These are phyloP conservation scores for Athene cunicularia DNA, from an alignment of 2,113 vertebrate species.

Conservation along the genomic window DNA sequence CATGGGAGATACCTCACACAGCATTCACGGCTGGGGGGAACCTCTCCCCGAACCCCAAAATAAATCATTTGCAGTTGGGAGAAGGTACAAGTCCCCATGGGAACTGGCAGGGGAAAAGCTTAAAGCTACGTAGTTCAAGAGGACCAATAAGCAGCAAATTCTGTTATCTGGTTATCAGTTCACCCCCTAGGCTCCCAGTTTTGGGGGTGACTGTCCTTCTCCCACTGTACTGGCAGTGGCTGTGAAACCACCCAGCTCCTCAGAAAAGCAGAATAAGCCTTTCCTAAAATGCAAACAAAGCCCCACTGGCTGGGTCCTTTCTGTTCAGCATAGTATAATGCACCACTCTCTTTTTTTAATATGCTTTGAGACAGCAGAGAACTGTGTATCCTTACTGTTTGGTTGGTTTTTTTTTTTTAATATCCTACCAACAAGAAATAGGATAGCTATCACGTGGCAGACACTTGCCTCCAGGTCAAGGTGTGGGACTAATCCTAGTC, in stretches of 20 bases:
- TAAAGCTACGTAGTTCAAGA: not conserved
- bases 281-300: not conserved
- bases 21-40: not conserved
- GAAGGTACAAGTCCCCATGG: not conserved
- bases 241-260: not conserved
- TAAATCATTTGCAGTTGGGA: not conserved
- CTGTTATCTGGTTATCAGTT: not conserved
- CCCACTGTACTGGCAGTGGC: not conserved
- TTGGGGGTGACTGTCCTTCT: not conserved
- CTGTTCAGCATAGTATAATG: not conserved
- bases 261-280: not conserved
- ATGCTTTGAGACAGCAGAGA: not conserved
- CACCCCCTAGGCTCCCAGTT: not conserved
- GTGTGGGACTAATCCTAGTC: not conserved
- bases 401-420: not conserved
- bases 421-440: not conserved
- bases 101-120: not conserved
- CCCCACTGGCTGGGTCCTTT: not conserved
- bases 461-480: not conserved
- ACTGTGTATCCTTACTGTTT: too few relatives aligned
- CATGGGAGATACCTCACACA: rapidly evolving
- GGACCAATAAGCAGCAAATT: not conserved
- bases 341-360: not conserved
- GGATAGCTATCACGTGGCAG: not conserved
- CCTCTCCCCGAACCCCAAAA: not conserved